phyloP scores from a whole-genome alignment of 2,113 vertebrate species.

The Genyomyrus donnyi region DNA sequence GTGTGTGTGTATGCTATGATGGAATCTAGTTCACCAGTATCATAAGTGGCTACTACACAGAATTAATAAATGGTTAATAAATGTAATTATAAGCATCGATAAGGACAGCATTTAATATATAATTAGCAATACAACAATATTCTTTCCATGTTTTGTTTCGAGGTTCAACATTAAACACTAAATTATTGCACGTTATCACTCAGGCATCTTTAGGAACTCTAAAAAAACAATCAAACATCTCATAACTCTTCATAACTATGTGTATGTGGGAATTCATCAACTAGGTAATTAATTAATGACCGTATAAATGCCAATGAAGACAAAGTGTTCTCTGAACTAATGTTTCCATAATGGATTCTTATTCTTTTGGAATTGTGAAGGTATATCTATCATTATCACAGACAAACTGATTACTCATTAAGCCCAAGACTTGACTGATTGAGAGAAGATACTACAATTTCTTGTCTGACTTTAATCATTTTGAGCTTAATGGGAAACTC shows the following conservation, averaged over 20 bases:
- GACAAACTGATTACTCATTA: conserved; percentile 5
- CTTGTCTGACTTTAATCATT: not conserved
- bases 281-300: not conserved
- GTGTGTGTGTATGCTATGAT: not conserved
- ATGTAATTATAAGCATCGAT: not conserved
- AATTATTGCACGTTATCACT: not conserved
- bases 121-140: not conserved
- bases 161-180: not conserved
- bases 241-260: not conserved
- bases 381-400: conserved; percentile 10
- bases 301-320: not conserved
- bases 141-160: not conserved
- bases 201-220: conserved; percentile 5
- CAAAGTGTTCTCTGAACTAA: conserved; percentile 11
- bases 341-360: conserved; percentile 5
- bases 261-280: conserved; percentile 9
- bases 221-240: not conserved
- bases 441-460: not conserved
- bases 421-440: not conserved
- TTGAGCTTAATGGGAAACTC: not conserved
- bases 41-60: not conserved
- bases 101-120: not conserved
- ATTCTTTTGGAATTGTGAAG: not conserved
- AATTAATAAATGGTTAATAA: not conserved
- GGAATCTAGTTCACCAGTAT: not conserved